Base-by-base conservation (phyloP, 2,113 vertebrate species). In the Glareola pratincola region DNA sequence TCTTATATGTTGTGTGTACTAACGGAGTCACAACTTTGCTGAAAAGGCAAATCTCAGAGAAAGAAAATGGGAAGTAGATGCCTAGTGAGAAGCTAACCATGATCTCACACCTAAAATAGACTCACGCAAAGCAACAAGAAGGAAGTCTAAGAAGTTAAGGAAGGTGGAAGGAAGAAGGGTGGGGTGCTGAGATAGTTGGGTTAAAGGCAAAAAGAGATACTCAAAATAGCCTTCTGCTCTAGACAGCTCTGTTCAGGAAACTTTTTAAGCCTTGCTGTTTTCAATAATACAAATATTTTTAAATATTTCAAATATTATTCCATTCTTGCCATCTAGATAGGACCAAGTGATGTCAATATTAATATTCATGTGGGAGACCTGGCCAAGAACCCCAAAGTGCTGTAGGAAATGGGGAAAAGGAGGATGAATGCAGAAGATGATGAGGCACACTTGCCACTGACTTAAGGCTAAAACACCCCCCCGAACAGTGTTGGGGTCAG, bases 151-250 rank as follows among this genome's bases (percentile, higher is more conserved):
- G 95, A 97, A 96, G 94, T 93, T 59, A 95, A 96, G 95, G 96
- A 97, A 97, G 91, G 94, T 97, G 96, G 96, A 98, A 97, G 97
- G 95, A 97, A 97, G 90, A 85, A 89, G 78, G 73, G 95, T 96
- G 94, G 94, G 43, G 96, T 91, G 87, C 84, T 95, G 78, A 95
- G 91, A 92, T 92, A 95, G 94, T 39, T 92, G 95, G 81, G 89
- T 97, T 90, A 96, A 92, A 96, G 87, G 95, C 91, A 69, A 79
- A 57, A 57, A 69, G 72, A 54, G 50, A 64, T 59, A 36, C 79
- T 76, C 41, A 50, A 88, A 96, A 94, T 92, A 96, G 22, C 63
- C 45, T 81, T 59, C 54, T 37, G 81, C 85, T 94, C 88, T 79
- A 90, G 88, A 94, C 60, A 82, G 79, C 86, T 94, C 94, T 90